Conservation (phyloP, 2,888 invertebrate species). For the Liposcelis brunnea region DNA sequence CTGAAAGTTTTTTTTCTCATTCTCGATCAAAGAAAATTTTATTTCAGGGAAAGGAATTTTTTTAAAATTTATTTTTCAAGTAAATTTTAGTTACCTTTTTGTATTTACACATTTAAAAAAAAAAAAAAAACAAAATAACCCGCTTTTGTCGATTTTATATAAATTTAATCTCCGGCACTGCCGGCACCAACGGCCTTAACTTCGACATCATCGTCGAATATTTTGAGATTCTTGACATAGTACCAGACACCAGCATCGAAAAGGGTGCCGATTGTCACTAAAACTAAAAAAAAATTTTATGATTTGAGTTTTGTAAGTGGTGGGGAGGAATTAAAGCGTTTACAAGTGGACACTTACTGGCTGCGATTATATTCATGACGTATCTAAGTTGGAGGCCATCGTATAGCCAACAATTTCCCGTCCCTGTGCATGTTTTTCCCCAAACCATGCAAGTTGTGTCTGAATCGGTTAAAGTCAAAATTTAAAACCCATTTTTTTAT, state of each 20-base stretch:
- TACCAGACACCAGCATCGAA: constrained; percentile 52
- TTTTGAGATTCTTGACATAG: constrained; percentile 46
- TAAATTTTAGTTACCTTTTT: too few species aligned
- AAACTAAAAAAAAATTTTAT: constrained; percentile 24
- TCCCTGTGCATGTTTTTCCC: constrained; percentile 52
- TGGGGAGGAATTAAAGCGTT: too few species aligned
- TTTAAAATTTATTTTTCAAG: too few species aligned
- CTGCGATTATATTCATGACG: constrained; percentile 44
- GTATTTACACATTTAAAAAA: too few species aligned
- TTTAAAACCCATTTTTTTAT: background rate
- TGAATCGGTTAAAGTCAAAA: constrained; percentile 19
- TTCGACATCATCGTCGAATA: constrained; percentile 45
- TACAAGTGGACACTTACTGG: too few species aligned
- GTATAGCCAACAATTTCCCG: constrained; percentile 59
- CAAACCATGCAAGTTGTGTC: constrained; percentile 51
- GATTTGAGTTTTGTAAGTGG: too few species aligned
- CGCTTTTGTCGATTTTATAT: too few species aligned
- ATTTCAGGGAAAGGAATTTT: too few species aligned
- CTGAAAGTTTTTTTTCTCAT: too few species aligned
- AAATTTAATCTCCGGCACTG: background rate
- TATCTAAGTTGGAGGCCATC: constrained; percentile 45
- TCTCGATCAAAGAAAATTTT: too few species aligned
- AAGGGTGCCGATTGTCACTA: constrained; percentile 42
- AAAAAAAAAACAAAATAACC: too few species aligned
- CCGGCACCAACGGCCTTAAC: constrained; percentile 21